phyloP scores from a whole-genome alignment of 92 coral and sea anemone species.

The Epizoanthus scotinus region DNA sequence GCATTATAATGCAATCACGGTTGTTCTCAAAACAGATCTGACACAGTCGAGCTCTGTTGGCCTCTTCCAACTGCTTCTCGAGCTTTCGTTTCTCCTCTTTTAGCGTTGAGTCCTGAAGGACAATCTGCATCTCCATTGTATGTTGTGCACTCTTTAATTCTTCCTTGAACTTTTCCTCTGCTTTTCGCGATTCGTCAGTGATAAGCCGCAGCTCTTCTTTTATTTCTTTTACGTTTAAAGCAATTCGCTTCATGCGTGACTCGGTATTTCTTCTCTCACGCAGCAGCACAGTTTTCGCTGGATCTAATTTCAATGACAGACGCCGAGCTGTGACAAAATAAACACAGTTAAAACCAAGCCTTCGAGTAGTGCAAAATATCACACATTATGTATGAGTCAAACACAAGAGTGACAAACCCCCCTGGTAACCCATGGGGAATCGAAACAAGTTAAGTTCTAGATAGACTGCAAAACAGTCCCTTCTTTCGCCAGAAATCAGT shows the following conservation, averaged over 20 bases:
- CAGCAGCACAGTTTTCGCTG: background rate
- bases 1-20: constrained; percentile 79
- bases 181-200: background rate
- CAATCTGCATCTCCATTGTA: constrained; percentile 2
- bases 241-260: constrained; percentile 1
- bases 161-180: background rate
- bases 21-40: constrained; percentile 64
- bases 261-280: constrained; percentile 10
- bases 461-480: too few relatives aligned
- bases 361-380: background rate
- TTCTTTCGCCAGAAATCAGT: too few relatives aligned
- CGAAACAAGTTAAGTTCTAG: too few relatives aligned
- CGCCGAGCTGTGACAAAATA: constrained; percentile 16
- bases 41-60: constrained; percentile 44
- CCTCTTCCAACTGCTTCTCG: constrained; percentile 30
- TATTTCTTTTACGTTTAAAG: background rate
- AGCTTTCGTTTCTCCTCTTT: constrained; percentile 36
- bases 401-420: too few relatives aligned
- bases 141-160: background rate
- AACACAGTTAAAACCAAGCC: background rate
- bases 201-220: background rate
- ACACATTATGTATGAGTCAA: too few relatives aligned
- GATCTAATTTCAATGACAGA: background rate
- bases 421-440: too few relatives aligned
- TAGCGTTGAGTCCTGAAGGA: constrained; percentile 20